Conservation (phyloP, 2,113 vertebrate species). For the Chiloscyllium plagiosum region DNA sequence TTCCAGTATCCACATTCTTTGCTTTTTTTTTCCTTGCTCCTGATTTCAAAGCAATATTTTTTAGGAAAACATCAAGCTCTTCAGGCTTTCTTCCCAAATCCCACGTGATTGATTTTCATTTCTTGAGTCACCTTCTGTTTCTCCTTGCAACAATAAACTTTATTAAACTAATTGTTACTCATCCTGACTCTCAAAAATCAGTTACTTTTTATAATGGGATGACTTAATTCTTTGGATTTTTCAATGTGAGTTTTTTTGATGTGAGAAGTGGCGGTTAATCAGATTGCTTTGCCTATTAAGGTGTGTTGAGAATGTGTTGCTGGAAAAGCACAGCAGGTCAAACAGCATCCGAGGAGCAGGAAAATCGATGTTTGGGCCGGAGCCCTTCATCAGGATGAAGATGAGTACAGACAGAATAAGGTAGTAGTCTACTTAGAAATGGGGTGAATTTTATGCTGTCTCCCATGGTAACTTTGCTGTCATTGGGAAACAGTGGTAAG, state of each 20-base stretch:
- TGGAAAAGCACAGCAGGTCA: too few relatives aligned
- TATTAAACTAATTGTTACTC: background rate
- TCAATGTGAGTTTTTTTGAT: background rate
- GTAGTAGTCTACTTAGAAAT: background rate
- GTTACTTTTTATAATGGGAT: background rate
- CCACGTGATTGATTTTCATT: background rate
- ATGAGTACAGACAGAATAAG: too few relatives aligned
- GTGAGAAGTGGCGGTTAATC: background rate
- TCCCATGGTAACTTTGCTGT: background rate
- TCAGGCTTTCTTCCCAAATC: background rate
- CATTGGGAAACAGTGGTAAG: background rate
- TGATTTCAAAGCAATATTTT: background rate
- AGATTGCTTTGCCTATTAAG: background rate
- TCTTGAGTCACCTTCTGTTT: background rate
- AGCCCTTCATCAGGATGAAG: too few relatives aligned
- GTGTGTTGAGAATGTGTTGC: too few relatives aligned
- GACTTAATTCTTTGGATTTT: background rate
- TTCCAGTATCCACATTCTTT: too few relatives aligned
- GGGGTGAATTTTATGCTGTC: background rate
- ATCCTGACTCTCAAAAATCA: background rate
- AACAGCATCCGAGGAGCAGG: too few relatives aligned
- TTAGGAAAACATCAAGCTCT: background rate
- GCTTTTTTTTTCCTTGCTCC: background rate
- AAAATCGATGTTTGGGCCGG: too few relatives aligned
- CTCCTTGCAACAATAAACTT: background rate